Evolutionary conservation across 2,797 vertebrate species (phyloP), one percentile per base, ranked within the genome.

Genomic region (Echiichthys vipera): DNA sequence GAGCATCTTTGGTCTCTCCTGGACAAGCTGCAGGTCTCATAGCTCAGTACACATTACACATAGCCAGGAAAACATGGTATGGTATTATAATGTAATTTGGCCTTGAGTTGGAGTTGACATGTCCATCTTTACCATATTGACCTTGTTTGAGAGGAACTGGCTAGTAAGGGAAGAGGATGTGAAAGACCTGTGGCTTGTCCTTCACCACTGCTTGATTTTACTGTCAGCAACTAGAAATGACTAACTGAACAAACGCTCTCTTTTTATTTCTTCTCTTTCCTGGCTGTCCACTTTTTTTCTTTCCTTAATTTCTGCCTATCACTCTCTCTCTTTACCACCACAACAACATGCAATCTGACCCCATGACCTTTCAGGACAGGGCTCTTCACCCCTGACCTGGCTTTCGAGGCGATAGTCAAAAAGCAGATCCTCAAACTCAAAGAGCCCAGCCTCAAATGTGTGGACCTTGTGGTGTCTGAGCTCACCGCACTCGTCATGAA

Each of bases 401-500:
- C 96, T 77, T 97, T 97, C 88, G 96, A 96, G 93, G 95, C 96
- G 88, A 96, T 97, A 90, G 96, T 96, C 94, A 97, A 96, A 97
- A 97, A 96, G 91, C 97, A 96, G 95, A 95, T 97, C 92, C 94
- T 95, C 93, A 97, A 97, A 93, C 96, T 98, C 83, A 97, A 95
- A 95, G 96, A 95, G 81, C 96, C 97, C 45, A 96, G 96, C 93
- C 92, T 97, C 95, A 96, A 96, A 94, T 97, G 96, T 86, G 96
- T 97, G 93, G 96, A 97, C 84, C 94, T 97, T 80, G 97, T 97
- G 93, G 94, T 97, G 91, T 96, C 94, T 65, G 96, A 97, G 81
- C 94, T 97, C 93, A 95, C 95, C 80, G 92, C 95, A 0, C 95
- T 97, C 94, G 89, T 96, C 95, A 95, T 95, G 95, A 97, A 96